phyloP scores from a whole-genome alignment of 92 coral and sea anemone species.

The Diadumene lineata region DNA sequence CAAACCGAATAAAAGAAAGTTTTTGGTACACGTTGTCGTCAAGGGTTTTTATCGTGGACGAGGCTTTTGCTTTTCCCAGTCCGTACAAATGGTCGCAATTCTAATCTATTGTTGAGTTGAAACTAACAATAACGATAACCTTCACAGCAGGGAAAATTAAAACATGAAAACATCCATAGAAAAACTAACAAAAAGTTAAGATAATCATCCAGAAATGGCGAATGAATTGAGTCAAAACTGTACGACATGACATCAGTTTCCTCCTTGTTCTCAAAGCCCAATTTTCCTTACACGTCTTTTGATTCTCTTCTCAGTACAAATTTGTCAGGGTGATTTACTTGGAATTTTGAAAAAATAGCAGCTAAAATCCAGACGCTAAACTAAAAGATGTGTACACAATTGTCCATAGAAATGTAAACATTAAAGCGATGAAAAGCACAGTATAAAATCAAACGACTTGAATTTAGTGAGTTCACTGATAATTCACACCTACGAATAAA shows the following conservation, averaged over 20 bases:
- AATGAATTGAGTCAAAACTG: not conserved
- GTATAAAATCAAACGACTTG: not conserved
- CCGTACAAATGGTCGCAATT: not conserved
- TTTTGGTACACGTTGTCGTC: constrained; percentile 26
- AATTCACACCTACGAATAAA: not conserved
- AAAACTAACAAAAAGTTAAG: not conserved
- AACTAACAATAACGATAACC: constrained; percentile 9
- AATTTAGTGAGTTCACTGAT: not conserved
- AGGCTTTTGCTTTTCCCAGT: not conserved
- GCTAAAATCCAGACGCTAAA: no score
- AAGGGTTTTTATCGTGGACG: constrained; percentile 26
- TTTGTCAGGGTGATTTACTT: no score
- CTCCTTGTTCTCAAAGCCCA: no score
- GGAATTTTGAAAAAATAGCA: no score
- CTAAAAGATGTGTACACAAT: no score
- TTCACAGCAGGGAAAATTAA: constrained; percentile 14
- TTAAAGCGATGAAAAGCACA: no score
- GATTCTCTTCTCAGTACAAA: no score
- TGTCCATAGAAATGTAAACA: no score
- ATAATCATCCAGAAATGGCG: not conserved
- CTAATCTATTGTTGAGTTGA: constrained; percentile 20
- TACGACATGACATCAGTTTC: no score
- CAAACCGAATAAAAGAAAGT: constrained; percentile 22
- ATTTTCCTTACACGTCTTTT: no score
- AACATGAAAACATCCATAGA: not conserved